Conservation (phyloP, 2,888 invertebrate species). For the Tenthredo mesomela region DNA sequence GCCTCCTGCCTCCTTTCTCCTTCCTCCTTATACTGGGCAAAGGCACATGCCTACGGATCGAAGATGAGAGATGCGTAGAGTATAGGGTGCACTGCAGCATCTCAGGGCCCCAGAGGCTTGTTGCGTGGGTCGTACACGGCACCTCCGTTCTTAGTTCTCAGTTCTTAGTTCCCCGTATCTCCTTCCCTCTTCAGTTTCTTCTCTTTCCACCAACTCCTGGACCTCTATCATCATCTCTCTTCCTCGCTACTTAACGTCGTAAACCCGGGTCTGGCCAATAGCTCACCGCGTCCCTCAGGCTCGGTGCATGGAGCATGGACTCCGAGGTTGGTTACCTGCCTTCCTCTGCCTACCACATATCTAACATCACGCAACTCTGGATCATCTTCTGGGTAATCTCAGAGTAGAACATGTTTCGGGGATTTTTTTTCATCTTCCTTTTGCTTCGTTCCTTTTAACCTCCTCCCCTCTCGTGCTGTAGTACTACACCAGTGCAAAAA, state of each 20-base stretch:
- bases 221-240: slow-evolving; percentile 40
- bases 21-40: slow-evolving; percentile 9
- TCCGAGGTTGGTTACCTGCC: background rate
- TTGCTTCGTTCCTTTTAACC: background rate
- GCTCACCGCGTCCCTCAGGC: slow-evolving; percentile 49
- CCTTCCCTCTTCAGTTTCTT: slow-evolving; percentile 56
- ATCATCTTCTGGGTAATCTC: slow-evolving; percentile 40
- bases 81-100: slow-evolving; percentile 53
- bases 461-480: background rate
- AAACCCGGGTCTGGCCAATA: slow-evolving; percentile 46
- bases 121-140: slow-evolving; percentile 71
- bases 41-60: slow-evolving; percentile 67
- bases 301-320: background rate
- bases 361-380: slow-evolving; percentile 23
- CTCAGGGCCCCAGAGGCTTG: slow-evolving; percentile 67
- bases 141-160: slow-evolving; percentile 68
- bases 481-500: background rate
- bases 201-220: background rate
- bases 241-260: slow-evolving; percentile 47
- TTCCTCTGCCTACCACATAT: slow-evolving; percentile 5
- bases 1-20: background rate
- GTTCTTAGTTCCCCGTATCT: slow-evolving; percentile 66
- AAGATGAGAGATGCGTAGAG: slow-evolving; percentile 65
- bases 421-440: background rate
- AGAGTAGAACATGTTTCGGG: background rate